Evolutionary conservation across 2,797 vertebrate genomes (phyloP).

Genomic region (Danio kyathit): DNA sequence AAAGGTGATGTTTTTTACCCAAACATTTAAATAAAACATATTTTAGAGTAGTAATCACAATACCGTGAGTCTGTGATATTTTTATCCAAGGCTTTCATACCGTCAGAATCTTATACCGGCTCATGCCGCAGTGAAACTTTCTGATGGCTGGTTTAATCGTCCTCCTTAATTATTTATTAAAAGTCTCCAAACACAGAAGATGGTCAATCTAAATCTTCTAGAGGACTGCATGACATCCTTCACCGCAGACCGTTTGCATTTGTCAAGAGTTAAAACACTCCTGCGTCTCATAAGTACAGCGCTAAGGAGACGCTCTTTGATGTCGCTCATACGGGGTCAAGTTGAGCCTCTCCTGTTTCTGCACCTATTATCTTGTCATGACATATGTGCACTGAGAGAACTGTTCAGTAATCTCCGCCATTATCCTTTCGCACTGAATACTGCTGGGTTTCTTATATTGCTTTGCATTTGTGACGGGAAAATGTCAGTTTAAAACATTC

Average conservation of each 20-base stretch:
- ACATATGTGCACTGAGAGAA: slow-evolving; percentile 38
- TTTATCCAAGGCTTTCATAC: too few relatives aligned
- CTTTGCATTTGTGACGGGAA: background rate
- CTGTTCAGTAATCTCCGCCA: slow-evolving; percentile 16
- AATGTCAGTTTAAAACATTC: background rate
- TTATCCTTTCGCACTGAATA: slow-evolving; percentile 33
- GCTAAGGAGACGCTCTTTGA: slow-evolving; percentile 37
- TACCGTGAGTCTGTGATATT: too few relatives aligned
- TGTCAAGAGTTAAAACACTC: slow-evolving; percentile 30
- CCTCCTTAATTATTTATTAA: slow-evolving; percentile 27
- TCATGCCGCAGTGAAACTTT: background rate
- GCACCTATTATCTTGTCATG: slow-evolving; percentile 50
- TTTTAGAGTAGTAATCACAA: too few relatives aligned
- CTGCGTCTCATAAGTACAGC: slow-evolving; percentile 19
- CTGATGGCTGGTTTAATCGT: slow-evolving; percentile 23
- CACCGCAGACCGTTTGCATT: slow-evolving; percentile 2
- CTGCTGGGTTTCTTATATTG: slow-evolving; percentile 22
- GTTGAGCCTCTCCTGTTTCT: slow-evolving; percentile 44
- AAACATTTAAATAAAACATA: too few relatives aligned
- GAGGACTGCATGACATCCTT: slow-evolving; percentile 1
- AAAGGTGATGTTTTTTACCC: too few relatives aligned
- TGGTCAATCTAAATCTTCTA: slow-evolving; percentile 33
- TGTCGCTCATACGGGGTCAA: slow-evolving; percentile 33
- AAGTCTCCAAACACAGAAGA: background rate
- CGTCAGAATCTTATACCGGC: too few relatives aligned